Evolutionary conservation across 1,140 invertebrate genomes (phyloP).

Genomic region (Cherax quadricarinatus): DNA sequence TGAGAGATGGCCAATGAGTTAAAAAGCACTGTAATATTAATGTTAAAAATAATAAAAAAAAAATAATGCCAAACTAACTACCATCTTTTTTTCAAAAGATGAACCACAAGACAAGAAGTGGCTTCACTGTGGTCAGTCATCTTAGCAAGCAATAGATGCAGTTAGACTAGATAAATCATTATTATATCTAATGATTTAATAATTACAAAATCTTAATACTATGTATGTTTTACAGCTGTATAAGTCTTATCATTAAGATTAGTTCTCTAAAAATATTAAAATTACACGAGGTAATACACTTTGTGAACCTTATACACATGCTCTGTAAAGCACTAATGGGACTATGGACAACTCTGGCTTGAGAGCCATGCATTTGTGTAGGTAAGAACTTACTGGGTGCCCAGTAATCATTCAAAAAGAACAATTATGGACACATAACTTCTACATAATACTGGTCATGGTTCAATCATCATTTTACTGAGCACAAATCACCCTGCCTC

Average conservation of each 20-base stretch:
- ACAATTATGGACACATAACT: not conserved
- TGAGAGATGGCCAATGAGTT: too few species aligned
- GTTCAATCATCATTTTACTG: not conserved
- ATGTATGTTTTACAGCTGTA: not conserved
- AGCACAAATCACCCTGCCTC: too few species aligned
- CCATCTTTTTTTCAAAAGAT: not conserved
- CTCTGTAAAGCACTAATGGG: conserved; percentile 1
- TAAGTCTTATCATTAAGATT: not conserved
- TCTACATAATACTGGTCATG: not conserved
- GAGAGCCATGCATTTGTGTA: not conserved
- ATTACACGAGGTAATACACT: conserved; percentile 11
- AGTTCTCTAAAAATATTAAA: not conserved
- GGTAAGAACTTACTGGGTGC: not conserved
- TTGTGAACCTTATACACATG: conserved; percentile 5
- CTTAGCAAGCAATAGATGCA: not conserved
- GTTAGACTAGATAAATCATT: not conserved
- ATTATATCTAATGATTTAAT: not conserved
- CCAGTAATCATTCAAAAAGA: not conserved
- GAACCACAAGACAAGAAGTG: not conserved
- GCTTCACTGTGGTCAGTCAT: not conserved
- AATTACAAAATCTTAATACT: not conserved
- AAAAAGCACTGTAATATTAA: too few species aligned
- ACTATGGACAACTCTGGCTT: not conserved
- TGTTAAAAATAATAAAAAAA: too few species aligned
- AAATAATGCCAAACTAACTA: not conserved